Evolutionary conservation across 2,888 invertebrate species (phyloP).

Genomic region (Pollenia amentaria): DNA sequence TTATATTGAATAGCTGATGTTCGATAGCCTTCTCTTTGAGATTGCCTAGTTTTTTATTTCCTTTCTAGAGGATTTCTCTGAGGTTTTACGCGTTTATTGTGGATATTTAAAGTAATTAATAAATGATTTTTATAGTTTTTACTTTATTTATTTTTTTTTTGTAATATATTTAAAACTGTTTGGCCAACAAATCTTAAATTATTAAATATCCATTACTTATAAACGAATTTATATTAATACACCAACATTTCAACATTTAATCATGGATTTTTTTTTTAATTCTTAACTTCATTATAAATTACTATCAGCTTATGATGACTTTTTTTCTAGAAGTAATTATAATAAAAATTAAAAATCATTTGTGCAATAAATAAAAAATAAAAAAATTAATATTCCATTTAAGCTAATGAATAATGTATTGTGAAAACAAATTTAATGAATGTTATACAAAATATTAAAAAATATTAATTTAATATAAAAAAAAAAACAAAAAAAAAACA

Average conservation of each 20-base stretch:
- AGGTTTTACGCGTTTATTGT: background rate
- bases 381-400: conserved; percentile 31
- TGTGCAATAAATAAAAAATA: background rate
- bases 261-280: conserved; percentile 11
- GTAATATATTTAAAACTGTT: conserved; percentile 21
- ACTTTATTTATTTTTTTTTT: background rate
- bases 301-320: conserved; percentile 41
- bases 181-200: conserved; percentile 39
- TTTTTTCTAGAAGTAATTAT: conserved; percentile 5
- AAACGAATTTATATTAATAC: conserved; percentile 8
- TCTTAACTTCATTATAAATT: conserved; percentile 27
- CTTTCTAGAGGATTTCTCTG: too few relatives aligned
- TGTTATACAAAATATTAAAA: background rate
- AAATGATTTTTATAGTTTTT: background rate
- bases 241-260: conserved; percentile 15
- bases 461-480: background rate
- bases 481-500: background rate
- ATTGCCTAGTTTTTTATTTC: too few relatives aligned
- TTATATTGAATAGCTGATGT: too few relatives aligned
- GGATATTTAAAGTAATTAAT: background rate
- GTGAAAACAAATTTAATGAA: conserved; percentile 27
- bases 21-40: too few relatives aligned
- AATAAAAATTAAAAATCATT: background rate
- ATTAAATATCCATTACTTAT: conserved; percentile 22
- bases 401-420: conserved; percentile 10